Evolutionary conservation across 64 coral and sea anemone genomes (phyloP), one percentile per base, ranked within the genome.

Genomic region (Pocillopora damicornis): DNA sequence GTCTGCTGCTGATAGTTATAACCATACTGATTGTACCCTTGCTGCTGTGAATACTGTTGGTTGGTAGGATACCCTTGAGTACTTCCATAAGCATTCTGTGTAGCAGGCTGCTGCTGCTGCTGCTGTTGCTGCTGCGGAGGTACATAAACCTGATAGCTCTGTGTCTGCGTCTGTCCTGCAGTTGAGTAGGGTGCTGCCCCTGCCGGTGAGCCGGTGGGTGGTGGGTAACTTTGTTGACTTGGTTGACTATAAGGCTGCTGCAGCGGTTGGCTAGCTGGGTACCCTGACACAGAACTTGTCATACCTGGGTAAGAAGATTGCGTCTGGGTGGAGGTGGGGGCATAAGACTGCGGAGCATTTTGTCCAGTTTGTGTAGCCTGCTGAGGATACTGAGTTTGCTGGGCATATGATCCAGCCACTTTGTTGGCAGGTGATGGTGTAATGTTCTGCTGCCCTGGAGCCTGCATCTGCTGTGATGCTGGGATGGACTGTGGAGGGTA

Each of bases 371-470:
- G 65, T 15, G 72, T 56, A 17, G 88, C 87, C 75, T 76, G 86
- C 88, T 86, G 83, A 12, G 61, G 42, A 84, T 93, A 93, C 26
- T 95, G 94, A 11, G 63, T 58, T 76, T 92, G 94, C 30, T 91
- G 94, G 42, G 87, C 20, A 20, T 89, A 90, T 35, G 80, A 81
- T 15, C 35, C 1, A 20, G 37, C 36, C 59, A 65, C 62, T 81
- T 87, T 59, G 66, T 37, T 51, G 89, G 90, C 65, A 25, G 88
- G 18, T 86, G 78, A 73, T 61, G 88, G 88, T 9, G 87, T 75
- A 90, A 77, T 74, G 6, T 61, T 64, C 72, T 80, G 73, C 51
- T 79, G 88, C 59, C 75, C 63, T 65, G 63, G 56, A 25, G 71
- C 17, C 35, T 82, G 75, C 80, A 82, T 62, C 36, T 62, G 60